A percentile compares a stretch with the other conserved stretches of the same genome.
These are phyloP conservation scores for Daubentonia madagascariensis DNA, from an alignment of 2,113 vertebrate genomes.

Conservation along the genomic window DNA sequence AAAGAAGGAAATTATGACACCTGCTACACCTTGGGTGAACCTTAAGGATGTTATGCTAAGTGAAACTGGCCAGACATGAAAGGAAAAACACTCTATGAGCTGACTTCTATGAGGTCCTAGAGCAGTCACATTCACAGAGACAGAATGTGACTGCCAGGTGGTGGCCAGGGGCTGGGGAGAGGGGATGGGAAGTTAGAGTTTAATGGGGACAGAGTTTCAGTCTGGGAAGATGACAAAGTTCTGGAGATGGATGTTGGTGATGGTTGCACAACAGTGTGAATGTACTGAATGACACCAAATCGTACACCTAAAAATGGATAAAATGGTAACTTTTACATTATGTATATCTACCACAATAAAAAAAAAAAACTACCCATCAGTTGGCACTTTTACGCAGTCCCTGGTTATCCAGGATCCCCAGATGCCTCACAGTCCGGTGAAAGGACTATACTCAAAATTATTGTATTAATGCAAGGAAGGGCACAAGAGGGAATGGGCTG, in stretches of 20 bases:
- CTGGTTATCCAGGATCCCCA: not conserved
- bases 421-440: not conserved
- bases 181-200: not conserved
- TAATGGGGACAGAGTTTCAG: not conserved
- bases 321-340: not conserved
- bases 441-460: not conserved
- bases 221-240: not conserved
- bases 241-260: not conserved
- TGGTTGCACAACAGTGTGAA: not conserved
- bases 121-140: not conserved
- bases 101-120: too few species aligned
- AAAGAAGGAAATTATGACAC: not conserved
- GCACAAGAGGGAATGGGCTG: not conserved
- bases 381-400: not conserved
- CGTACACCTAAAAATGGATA: not conserved
- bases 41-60: not conserved
- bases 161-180: not conserved
- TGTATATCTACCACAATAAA: not conserved
- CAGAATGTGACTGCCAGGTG: not conserved
- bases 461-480: not conserved
- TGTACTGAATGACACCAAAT: not conserved
- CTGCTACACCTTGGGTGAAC: not conserved
- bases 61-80: not conserved
- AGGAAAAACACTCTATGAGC: not conserved
- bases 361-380: not conserved